Conservation (phyloP, 2,888 invertebrate genomes). For the Tolmerus cingulatus region DNA sequence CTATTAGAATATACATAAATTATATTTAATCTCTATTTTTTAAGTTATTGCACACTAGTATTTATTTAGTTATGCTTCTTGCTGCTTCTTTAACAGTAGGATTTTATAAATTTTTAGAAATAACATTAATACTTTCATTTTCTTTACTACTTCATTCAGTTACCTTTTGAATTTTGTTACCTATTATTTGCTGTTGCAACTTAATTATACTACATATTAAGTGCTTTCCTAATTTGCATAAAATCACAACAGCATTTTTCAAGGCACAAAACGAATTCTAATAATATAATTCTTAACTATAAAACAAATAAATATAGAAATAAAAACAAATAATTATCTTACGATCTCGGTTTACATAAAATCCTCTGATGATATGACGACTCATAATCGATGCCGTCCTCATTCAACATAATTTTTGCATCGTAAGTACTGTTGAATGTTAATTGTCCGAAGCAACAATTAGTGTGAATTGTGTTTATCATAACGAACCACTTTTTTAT, state of each 20-base stretch:
- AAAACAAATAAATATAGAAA: background rate
- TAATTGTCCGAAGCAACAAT: constrained; percentile 1
- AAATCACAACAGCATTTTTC: background rate
- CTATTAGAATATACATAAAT: background rate
- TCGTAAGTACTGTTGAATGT: constrained; percentile 9
- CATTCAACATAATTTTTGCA: background rate
- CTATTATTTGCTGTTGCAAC: background rate
- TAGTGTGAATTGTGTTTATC: constrained; percentile 8
- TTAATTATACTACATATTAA: background rate
- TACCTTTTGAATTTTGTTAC: background rate
- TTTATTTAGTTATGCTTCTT: background rate
- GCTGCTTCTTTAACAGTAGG: background rate
- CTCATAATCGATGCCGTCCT: background rate
- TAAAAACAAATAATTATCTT: background rate
- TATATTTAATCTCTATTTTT: background rate
- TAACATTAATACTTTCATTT: background rate
- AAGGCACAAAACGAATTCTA: background rate
- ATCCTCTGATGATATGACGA: background rate
- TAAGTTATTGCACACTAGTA: background rate
- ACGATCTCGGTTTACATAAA: constrained; percentile 13
- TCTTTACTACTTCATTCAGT: background rate
- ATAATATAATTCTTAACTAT: background rate
- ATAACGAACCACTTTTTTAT: constrained; percentile 15
- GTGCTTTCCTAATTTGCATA: background rate
- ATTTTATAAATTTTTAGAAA: background rate